Base-by-base conservation (phyloP, 2,888 invertebrate genomes). In the Trachelus tabidus region DNA sequence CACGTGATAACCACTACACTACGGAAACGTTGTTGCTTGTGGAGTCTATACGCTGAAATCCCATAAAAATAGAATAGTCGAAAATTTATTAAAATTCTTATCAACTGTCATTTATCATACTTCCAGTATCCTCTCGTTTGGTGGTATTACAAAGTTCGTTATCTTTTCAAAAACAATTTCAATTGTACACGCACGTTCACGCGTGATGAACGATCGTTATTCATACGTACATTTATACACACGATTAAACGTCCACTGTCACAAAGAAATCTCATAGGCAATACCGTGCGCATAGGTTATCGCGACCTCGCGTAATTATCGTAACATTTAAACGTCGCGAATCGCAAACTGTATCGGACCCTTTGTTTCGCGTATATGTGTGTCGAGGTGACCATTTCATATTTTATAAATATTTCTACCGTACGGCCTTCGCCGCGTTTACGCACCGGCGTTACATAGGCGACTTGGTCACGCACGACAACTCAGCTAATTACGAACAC, bases 1-100 rank as follows among this genome's bases (percentile, higher is more conserved):
- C 95, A 95, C 94, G 94, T 95, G 94, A 95, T 95, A 94, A 95
- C 95, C 94, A 94, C 95, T 95, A 94, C 95, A 95, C 94, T 94
- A 95, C 94, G 94, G 94, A 94, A 94, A 94, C 94, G 6, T 34
- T 9, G 40, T 56, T 56, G 0, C 0, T 56, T 23, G 23, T 0
- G 1, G 2, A 9, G 1, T 15, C 23, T 23, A 9, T 56, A 0
- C 9, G 1, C 12, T 56, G 2, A 56, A 56, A 56, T 23, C 9
- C 0, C 56, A 1, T 15, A 2, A 2, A 56, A 56, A 56, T 56
- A 2, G 9, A 9, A 56, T 56, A 23, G 23, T 23, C 6, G 0
- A 40, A 40, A 40, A 40, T 40, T 6, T 15, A 15, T 40, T 4
- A 15, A 40, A 15, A 40, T 40, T 6, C 15, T 40, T 40, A 40